These are phyloP conservation scores for Elymnias hypermnestra DNA, from an alignment of 1,140 invertebrate genomes.

Conservation along the genomic window DNA sequence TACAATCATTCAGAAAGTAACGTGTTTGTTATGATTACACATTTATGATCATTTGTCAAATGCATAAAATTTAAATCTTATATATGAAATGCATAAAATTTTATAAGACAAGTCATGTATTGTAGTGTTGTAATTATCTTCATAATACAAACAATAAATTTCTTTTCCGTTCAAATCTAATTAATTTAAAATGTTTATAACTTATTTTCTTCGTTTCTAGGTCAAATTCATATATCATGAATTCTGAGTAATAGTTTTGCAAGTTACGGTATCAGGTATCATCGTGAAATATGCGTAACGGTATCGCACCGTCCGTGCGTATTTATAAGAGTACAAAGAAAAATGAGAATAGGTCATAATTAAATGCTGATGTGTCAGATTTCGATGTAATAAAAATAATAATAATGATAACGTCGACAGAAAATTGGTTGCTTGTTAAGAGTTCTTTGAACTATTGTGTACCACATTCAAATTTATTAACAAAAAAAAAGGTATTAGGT, in stretches of 20 bases:
- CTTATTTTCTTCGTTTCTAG: background rate
- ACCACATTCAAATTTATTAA: background rate
- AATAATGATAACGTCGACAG: conserved; percentile 2
- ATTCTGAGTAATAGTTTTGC: conserved; percentile 10
- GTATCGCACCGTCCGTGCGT: background rate
- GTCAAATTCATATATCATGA: conserved; percentile 7
- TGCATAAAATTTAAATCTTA: no score
- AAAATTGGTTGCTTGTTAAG: conserved; percentile 4
- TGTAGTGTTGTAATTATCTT: no score
- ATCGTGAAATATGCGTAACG: conserved; percentile 16
- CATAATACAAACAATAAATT: no score
- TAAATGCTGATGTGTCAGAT: conserved; percentile 11
- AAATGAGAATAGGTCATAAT: conserved; percentile 3
- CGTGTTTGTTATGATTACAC: no score
- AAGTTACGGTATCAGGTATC: conserved; percentile 15
- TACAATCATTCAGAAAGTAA: no score
- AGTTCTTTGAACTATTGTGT: background rate
- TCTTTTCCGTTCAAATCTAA: no score
- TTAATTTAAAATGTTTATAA: no score
- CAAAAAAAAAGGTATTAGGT: background rate
- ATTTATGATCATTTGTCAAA: no score
- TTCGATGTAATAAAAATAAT: conserved; percentile 9
- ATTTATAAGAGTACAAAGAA: conserved; percentile 3
- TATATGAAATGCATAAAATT: no score
- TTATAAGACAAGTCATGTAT: no score